phyloP scores from a whole-genome alignment of 2,113 vertebrate species.

The Takifugu bimaculatus region DNA sequence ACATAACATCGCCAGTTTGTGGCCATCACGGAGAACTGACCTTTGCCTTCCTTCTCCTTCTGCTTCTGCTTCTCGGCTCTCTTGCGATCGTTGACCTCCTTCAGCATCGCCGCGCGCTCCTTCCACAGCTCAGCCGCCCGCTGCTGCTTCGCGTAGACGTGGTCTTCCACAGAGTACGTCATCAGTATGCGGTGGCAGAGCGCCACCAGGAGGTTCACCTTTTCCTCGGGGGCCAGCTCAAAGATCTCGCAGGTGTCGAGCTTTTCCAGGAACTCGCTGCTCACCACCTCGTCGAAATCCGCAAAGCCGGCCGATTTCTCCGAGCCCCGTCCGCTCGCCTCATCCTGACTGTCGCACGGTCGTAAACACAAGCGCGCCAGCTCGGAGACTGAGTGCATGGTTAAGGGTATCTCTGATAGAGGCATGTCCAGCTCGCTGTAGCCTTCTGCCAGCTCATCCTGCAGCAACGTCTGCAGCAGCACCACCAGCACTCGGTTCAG shows the following conservation, averaged over 20 bases:
- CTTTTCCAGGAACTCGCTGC: conserved; percentile 89
- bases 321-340: conserved; percentile 79
- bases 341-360: conserved; percentile 84
- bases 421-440: conserved; percentile 94
- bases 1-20: no score
- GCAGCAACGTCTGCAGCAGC: conserved; percentile 90
- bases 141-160: conserved; percentile 89
- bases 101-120: conserved; percentile 88
- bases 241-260: conserved; percentile 91
- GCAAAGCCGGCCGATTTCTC: conserved; percentile 73
- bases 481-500: conserved; percentile 90
- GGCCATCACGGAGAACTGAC: conserved; percentile 22
- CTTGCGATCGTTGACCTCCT: conserved; percentile 93
- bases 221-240: conserved; percentile 88
- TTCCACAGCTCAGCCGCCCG: conserved; percentile 90
- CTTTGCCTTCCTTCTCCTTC: conserved; percentile 88
- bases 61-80: conserved; percentile 85
- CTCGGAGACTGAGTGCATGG: conserved; percentile 90
- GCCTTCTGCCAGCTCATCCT: conserved; percentile 95
- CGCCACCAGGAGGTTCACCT: conserved; percentile 84
- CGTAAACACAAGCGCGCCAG: conserved; percentile 89
- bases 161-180: conserved; percentile 95
- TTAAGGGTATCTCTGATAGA: conserved; percentile 93
- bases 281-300: conserved; percentile 86
- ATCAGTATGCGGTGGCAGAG: conserved; percentile 95